Evolutionary conservation across 2,888 invertebrate species (phyloP).

Genomic region (Xanthorhoe spadicearia): DNA sequence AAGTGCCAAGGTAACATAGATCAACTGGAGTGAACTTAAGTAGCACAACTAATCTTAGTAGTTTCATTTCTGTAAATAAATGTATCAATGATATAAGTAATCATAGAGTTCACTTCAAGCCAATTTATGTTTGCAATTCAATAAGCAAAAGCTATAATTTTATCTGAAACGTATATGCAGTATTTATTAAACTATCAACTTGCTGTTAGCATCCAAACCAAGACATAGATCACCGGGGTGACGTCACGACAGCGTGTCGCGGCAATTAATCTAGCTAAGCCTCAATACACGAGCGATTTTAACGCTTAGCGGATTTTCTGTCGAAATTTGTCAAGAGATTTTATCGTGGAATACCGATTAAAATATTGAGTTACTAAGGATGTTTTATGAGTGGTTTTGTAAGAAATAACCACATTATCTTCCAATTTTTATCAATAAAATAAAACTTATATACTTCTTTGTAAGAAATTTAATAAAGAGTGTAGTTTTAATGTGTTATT

Average conservation of each 20-base stretch:
- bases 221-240: conserved; percentile 41
- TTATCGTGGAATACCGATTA: background rate
- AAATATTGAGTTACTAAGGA: no score
- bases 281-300: conserved; percentile 9
- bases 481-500: no score
- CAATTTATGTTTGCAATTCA: no score
- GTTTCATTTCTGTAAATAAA: no score
- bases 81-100: no score
- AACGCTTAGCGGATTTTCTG: conserved; percentile 1
- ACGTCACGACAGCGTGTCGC: conserved; percentile 39
- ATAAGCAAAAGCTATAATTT: background rate
- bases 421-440: no score
- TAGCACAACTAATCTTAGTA: no score
- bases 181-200: conserved; percentile 17
- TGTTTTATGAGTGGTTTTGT: background rate
- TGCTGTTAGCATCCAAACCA: conserved; percentile 34
- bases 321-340: background rate
- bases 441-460: no score
- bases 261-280: conserved; percentile 42
- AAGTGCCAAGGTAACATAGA: no score
- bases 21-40: no score
- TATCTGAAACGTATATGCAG: background rate
- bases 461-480: no score
- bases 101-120: no score
- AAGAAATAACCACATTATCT: background rate